Evolutionary conservation across 1,140 invertebrate genomes (phyloP), one percentile per base, ranked within the genome.

Genomic region (Procambarus clarkii): DNA sequence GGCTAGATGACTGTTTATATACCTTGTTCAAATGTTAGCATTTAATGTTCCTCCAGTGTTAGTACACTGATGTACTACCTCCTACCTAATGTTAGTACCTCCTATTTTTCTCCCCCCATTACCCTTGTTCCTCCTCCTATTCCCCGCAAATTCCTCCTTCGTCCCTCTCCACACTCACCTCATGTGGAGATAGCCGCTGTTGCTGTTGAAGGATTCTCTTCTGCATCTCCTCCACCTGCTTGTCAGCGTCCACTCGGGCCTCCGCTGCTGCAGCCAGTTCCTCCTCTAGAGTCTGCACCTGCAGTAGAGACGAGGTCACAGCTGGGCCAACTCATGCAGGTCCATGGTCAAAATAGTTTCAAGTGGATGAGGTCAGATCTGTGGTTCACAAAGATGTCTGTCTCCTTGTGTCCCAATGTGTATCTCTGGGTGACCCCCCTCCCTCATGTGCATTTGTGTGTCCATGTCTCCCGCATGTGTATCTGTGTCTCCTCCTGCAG

Each of bases 231-330:
- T 64, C 54, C 60, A 54, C 81, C 54, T 58, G 48, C 18, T 80
- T 64, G 50, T 90, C 88, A 21, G 88, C 88, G 69, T 90, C 88
- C 1, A 71, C 64, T 34, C 81, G 45, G 8, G 21, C 81, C 69
- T 83, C 71, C 2, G 88, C 69, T 9, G 88, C 81, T 48, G 81
- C 80, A n/a, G 80, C 34, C 24, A 90, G 46, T 24, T 90, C 88
- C 80, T 90, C 88, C 24, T 90, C 88, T 34, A 90, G 71, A 5
- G 64, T 78, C 24, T 84, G 88, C 21, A 90, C 58, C 88, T 90
- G 69, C 34, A 69, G 21, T 11, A 44, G 11, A 44, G 60, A 64
- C 21, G 1, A 64, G 11, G 60, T 64, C 15, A 64, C 15, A 64
- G 13, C 50, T 54, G 50, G 13, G 8, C 8, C 50, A 54, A 54